Percentiles rank a stretch among this genome's conserved stretches.
phyloP scores from a whole-genome alignment of 2,797 vertebrate genomes.

The Typhlichthys subterraneus region DNA sequence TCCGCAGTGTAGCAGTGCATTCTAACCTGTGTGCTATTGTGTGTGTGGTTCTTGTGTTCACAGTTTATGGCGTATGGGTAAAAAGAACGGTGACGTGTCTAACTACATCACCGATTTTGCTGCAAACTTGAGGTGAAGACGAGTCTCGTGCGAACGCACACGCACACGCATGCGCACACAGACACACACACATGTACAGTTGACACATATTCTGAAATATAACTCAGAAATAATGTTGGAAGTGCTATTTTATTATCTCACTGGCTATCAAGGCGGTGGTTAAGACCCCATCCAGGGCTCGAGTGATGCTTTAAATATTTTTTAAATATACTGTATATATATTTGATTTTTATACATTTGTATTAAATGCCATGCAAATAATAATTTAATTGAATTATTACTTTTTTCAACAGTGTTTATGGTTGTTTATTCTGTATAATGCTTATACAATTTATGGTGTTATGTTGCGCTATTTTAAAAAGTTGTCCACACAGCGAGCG shows the following conservation, averaged over 20 bases:
- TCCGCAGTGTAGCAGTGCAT: constrained; percentile 43
- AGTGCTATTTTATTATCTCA: too few species aligned
- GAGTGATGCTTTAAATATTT: too few species aligned
- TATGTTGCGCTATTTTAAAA: too few species aligned
- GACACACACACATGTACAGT: neutral
- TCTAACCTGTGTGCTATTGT: constrained; percentile 61
- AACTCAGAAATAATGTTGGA: neutral
- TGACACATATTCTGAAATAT: neutral
- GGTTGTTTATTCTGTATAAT: too few species aligned
- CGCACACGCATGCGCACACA: neutral
- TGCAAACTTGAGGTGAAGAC: constrained; percentile 82
- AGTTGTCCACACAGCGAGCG: neutral
- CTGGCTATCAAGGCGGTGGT: too few species aligned
- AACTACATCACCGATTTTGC: constrained; percentile 84
- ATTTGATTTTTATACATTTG: too few species aligned
- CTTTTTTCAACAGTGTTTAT: too few species aligned
- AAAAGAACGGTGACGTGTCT: constrained; percentile 83
- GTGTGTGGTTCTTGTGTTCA: constrained; percentile 73
- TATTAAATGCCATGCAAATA: too few species aligned
- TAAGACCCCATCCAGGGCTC: too few species aligned
- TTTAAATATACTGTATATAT: too few species aligned
- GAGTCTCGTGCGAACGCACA: constrained; percentile 16
- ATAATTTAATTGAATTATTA: too few species aligned
- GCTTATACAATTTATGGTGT: too few species aligned
- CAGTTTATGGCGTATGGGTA: constrained; percentile 82